Conservation (phyloP, 2,113 vertebrate species). For the Petrocephalus zakoni region DNA sequence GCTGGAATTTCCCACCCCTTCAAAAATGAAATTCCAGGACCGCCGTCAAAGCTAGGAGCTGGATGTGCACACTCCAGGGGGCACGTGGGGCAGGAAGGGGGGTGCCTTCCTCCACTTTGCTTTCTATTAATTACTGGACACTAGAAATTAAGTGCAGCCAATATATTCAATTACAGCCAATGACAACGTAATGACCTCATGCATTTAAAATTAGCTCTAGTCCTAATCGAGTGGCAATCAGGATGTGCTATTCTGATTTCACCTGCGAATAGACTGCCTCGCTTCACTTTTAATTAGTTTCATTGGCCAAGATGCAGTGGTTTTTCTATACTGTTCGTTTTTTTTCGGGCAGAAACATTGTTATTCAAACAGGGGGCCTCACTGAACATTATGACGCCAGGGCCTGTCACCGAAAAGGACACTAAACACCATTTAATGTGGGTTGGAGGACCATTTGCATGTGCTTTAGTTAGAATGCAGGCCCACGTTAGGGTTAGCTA, state of each 20-base stretch:
- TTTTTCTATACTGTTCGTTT: slow-evolving; percentile 42
- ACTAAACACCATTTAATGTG: slow-evolving; percentile 37
- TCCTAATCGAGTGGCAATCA: slow-evolving; percentile 40
- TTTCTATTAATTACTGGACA: slow-evolving; percentile 28
- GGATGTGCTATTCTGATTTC: slow-evolving; percentile 24
- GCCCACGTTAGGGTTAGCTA: slow-evolving; percentile 29
- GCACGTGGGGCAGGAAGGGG: background rate
- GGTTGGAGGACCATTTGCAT: slow-evolving; percentile 34
- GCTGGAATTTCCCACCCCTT: background rate
- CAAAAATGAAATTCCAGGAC: background rate
- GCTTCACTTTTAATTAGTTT: slow-evolving; percentile 47
- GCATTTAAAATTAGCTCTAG: slow-evolving; percentile 35
- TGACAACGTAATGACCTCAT: slow-evolving; percentile 34
- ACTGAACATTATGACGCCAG: slow-evolving; percentile 37
- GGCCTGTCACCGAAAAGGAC: slow-evolving; percentile 39
- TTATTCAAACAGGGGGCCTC: slow-evolving; percentile 36
- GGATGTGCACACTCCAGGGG: too few relatives aligned
- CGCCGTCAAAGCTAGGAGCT: background rate
- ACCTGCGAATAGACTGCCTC: slow-evolving; percentile 32
- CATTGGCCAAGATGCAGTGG: slow-evolving; percentile 39
- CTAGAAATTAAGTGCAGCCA: slow-evolving; percentile 22
- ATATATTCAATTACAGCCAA: slow-evolving; percentile 28
- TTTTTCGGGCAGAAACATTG: slow-evolving; percentile 42
- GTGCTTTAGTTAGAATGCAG: slow-evolving; percentile 27
- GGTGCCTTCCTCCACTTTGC: background rate